A percentile compares a stretch with the other conserved stretches of the same genome.
Evolutionary conservation across 2,797 vertebrate species (phyloP).

Genomic region (Diceros bicornis): DNA sequence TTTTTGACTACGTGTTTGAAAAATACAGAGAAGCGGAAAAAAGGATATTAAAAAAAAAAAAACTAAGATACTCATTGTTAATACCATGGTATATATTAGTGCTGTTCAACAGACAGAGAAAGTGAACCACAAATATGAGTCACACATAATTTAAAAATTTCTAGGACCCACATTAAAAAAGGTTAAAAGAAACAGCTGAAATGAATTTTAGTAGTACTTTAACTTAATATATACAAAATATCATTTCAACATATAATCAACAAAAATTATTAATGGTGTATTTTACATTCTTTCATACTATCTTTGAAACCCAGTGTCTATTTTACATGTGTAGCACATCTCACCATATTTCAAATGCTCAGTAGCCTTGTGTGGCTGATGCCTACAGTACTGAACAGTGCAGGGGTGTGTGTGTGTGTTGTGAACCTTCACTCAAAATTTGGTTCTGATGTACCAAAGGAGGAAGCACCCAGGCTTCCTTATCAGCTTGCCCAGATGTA

Average conservation of each 20-base stretch:
- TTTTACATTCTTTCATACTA: conserved; percentile 13
- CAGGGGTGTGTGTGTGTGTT: neutral
- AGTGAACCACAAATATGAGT: neutral
- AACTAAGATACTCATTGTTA: neutral
- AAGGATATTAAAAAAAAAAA: neutral
- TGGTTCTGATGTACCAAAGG: neutral
- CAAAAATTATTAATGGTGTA: neutral
- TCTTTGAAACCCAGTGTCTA: neutral
- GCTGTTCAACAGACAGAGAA: neutral
- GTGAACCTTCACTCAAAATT: neutral
- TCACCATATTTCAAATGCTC: neutral
- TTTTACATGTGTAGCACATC: neutral
- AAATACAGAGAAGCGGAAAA: neutral
- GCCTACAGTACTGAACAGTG: neutral
- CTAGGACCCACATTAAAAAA: neutral
- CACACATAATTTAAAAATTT: neutral
- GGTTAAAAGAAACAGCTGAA: neutral
- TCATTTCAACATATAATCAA: neutral
- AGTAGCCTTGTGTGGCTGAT: neutral
- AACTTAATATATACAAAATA: conserved; percentile 14
- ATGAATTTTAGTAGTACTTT: neutral
- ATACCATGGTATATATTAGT: neutral
- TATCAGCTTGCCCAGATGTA: neutral
- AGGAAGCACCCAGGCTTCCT: neutral
- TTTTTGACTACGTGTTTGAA: conserved; percentile 21